phyloP scores from a whole-genome alignment of 2,888 invertebrate genomes.

The Ptycholaimellus sp. region DNA sequence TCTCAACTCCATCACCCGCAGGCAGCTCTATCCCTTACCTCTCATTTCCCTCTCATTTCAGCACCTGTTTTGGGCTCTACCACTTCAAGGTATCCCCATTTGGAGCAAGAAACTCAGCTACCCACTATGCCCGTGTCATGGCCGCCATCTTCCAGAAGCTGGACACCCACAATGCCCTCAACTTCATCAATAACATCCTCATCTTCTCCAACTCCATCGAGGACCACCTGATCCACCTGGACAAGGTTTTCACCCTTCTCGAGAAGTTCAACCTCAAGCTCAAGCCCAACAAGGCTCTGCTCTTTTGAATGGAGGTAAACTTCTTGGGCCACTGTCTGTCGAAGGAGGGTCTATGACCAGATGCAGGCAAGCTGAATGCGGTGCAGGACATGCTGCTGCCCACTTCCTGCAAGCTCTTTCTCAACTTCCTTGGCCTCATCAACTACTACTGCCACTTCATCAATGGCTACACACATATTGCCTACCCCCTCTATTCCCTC shows the following conservation, averaged over 20 bases:
- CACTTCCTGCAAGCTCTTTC: constrained; percentile 5
- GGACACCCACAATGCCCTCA: too few relatives aligned
- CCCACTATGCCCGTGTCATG: too few relatives aligned
- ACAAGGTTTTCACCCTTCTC: neutral
- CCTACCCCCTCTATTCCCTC: too few relatives aligned
- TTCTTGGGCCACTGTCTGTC: constrained; percentile 8
- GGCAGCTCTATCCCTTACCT: constrained; percentile 10
- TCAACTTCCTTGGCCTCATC: constrained; percentile 10
- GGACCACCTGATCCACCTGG: constrained; percentile 1
- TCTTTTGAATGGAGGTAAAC: constrained; percentile 2
- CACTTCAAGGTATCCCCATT: too few relatives aligned
- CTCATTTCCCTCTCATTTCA: too few relatives aligned
- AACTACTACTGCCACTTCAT: constrained; percentile 12
- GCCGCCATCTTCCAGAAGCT: too few relatives aligned
- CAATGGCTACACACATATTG: constrained; percentile 8
- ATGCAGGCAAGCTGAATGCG: constrained; percentile 6
- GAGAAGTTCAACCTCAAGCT: neutral
- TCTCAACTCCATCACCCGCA: constrained; percentile 12
- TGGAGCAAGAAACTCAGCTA: too few relatives aligned
- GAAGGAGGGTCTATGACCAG: constrained; percentile 2
- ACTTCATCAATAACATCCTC: constrained; percentile 2
- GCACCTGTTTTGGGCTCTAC: too few relatives aligned
- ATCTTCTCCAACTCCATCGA: constrained; percentile 1
- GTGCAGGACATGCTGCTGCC: constrained; percentile 7
- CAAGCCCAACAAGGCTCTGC: constrained; percentile 6